phyloP scores from a whole-genome alignment of 1,140 invertebrate genomes.

The Aphis gossypii region DNA sequence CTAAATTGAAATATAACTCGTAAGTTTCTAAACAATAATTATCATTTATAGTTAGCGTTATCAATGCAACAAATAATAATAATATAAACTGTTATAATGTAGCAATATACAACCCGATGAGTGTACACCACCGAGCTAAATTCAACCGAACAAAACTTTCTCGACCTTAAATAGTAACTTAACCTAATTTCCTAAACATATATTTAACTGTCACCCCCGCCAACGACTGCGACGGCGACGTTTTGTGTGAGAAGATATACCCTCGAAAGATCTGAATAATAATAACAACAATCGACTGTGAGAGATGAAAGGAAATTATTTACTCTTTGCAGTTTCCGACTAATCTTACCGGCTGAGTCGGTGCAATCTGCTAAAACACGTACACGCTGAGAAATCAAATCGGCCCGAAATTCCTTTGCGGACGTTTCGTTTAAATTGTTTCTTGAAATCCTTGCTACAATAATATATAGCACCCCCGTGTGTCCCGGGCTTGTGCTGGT shows the following conservation, averaged over 20 bases:
- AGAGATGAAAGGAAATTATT: conserved; percentile 55
- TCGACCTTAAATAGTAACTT: conserved; percentile 32
- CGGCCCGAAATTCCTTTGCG: conserved; percentile 6
- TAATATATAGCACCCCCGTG: neutral
- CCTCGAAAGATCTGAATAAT: conserved; percentile 23
- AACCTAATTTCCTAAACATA: conserved; percentile 57
- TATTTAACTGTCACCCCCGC: conserved; percentile 49
- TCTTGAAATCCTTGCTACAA: neutral
- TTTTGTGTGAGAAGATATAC: neutral
- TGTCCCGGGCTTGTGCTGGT: neutral
- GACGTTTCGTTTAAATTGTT: conserved; percentile 31
- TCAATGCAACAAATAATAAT: conserved; percentile 26
- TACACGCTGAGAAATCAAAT: conserved; percentile 45
- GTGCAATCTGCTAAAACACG: neutral
- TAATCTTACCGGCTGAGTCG: conserved; percentile 6
- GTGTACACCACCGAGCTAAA: neutral
- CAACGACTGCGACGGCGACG: neutral
- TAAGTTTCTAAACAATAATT: conserved; percentile 46
- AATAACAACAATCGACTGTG: conserved; percentile 40
- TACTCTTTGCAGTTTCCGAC: conserved; percentile 55
- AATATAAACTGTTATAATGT: neutral
- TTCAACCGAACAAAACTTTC: conserved; percentile 36
- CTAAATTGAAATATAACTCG: conserved; percentile 39
- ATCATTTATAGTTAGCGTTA: conserved; percentile 25
- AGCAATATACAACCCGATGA: conserved; percentile 1